phyloP scores from a whole-genome alignment of 2,797 vertebrate genomes.

The Coendou prehensilis region DNA sequence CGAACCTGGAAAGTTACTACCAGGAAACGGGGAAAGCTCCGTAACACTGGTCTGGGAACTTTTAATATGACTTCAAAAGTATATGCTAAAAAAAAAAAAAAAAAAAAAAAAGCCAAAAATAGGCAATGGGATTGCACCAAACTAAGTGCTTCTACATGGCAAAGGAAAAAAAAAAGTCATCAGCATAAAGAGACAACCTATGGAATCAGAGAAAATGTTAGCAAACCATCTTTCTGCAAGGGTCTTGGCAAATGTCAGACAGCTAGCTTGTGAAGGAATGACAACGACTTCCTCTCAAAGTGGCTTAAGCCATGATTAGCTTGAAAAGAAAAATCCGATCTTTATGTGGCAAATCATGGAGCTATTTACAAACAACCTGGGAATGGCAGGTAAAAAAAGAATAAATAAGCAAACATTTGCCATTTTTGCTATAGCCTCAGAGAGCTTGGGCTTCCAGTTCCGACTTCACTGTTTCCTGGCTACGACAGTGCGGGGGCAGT shows the following conservation, averaged over 20 bases:
- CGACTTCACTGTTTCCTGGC: not conserved
- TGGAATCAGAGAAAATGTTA: not conserved
- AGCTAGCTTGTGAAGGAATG: not conserved
- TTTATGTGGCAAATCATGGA: not conserved
- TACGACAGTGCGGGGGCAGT: not conserved
- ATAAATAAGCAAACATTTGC: not conserved
- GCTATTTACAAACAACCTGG: not conserved
- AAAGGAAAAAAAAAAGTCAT: not conserved
- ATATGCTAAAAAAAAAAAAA: not conserved
- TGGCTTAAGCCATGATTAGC: not conserved
- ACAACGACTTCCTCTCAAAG: not conserved
- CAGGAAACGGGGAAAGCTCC: not conserved
- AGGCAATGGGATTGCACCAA: not conserved
- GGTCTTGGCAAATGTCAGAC: not conserved
- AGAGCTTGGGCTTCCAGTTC: too few relatives aligned
- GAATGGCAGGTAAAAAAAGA: not conserved
- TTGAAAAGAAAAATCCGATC: not conserved
- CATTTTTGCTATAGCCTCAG: too few relatives aligned
- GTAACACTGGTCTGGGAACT: too few relatives aligned
- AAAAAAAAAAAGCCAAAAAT: not conserved
- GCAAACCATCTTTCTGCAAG: rapidly evolving
- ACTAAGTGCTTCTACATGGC: not conserved
- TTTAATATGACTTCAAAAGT: not conserved
- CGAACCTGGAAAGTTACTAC: not conserved
- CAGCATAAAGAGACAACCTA: not conserved